These are phyloP conservation scores for Melipona quadrifasciata DNA, from an alignment of 1,140 invertebrate species.

Conservation along the genomic window DNA sequence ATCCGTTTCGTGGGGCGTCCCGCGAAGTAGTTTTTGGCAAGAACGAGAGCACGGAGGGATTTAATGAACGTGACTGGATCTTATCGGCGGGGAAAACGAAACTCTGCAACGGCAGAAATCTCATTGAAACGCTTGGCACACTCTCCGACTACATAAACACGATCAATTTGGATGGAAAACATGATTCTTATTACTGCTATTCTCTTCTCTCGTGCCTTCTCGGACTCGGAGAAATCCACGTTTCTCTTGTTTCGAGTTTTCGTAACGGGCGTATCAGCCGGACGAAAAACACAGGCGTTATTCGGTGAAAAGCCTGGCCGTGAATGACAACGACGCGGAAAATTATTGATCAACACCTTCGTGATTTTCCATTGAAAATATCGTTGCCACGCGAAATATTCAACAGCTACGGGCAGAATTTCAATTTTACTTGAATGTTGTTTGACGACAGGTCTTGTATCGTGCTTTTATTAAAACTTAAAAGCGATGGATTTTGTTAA, in stretches of 20 bases:
- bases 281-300: background rate
- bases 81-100: slow-evolving; percentile 54
- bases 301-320: no score
- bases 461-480: background rate
- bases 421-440: background rate
- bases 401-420: background rate
- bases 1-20: slow-evolving; percentile 59
- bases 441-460: background rate
- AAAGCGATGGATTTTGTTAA: background rate
- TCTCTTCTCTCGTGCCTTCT: background rate
- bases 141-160: slow-evolving; percentile 40
- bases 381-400: background rate
- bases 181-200: slow-evolving; percentile 43
- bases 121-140: slow-evolving; percentile 48
- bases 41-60: slow-evolving; percentile 58
- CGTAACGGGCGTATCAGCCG: background rate
- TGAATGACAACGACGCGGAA: background rate
- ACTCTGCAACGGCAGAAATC: slow-evolving; percentile 43
- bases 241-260: background rate
- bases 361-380: slow-evolving; percentile 3
- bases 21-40: slow-evolving; percentile 59
- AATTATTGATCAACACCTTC: background rate
- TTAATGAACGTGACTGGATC: slow-evolving; percentile 69
- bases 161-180: slow-evolving; percentile 47
- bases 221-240: slow-evolving; percentile 4